Evolutionary conservation across 1,140 invertebrate species (phyloP), one percentile per base, ranked within the genome.

Genomic region (Diorhabda sublineata): DNA sequence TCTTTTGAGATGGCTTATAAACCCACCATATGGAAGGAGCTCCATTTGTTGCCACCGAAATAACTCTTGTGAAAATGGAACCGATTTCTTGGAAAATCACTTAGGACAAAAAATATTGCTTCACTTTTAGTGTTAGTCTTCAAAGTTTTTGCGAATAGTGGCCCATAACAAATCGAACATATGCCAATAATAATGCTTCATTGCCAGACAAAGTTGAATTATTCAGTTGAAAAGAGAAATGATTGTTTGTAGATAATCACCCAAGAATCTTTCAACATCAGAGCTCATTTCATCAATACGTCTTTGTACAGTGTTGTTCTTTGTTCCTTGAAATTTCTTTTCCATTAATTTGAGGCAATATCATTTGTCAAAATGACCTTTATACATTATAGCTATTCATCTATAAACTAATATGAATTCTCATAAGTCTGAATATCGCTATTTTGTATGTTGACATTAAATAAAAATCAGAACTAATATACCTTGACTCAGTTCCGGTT

Each of bases 171-270:
- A 80, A 81, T 62, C 75, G 69, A 68, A 82, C 74, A 76, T 77
- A 80, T 69, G 78, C 71, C 71, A 81, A 77, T 73, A 82, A 76
- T 74, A 81, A 76, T 76, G 80, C 75, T 79, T 76, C 75, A 81
- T 81, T 80, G 71, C 61, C 73, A 63, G 78, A 76, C 76, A 81
- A 81, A 67, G 80, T 81, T 73, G 78, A 80, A 70, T 81, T n/a
- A 41, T 7, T 42, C 2, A 60, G 58, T 5, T 6, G 58, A 6
- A 60, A 6, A 42, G 58, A 60, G 58, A 60, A 60, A 60, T 60
- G 58, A n/a, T n/a, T 26, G 5, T 60, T n/a, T 60, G 58, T 7
- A 60, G 7, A 60, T 60, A 60, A 60, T 2, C n/a, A 60, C 58
- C 5, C 58, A 60, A 5, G 2, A 60, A 60, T 5, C 58, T 41